Base-by-base conservation (phyloP, 2,888 invertebrate genomes). In the Tromatobia lineatoria region DNA sequence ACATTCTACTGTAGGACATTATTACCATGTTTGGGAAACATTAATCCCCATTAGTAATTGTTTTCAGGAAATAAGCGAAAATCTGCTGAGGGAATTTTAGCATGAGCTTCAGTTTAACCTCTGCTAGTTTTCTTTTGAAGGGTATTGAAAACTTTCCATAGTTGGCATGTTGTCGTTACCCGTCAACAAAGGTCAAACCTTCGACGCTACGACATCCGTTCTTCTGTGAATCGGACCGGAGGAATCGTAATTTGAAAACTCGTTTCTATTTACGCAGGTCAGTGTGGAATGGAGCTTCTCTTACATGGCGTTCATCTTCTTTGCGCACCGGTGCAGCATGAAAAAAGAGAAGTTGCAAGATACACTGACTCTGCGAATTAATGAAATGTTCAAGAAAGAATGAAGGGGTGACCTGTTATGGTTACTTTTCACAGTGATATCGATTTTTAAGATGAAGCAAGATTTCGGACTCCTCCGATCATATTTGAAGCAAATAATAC, bases 1-100 rank as follows among this genome's bases (percentile, higher is more conserved):
- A 38, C 18, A 73, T 59, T 64, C 47, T 38, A 61, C n/a, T 45
- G 45, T 25, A 38, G 13, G 3, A 64, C 54, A 64, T 80, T 70
- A 57, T 80, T 77, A 84, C 70, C 80, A 47, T 18, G n/a, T 45
- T 64, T 78, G 75, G 73, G 45, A 73, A 75, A 69, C 52, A 34
- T 67, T 38, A 38, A 29, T 11, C 15, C n/a, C 15, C 7, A 59
- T 20, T 13, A 20, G 45, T 45, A 42, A 42, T 75, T 20, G 57
- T n/a, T 25, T 54, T 29, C 20, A 50, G 25, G 59, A 79, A 47
- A 64, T 57, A 54, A 70, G 79, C 70, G 50, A 80, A 42, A 70
- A 79, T 66, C 34, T 79, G 70, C 76, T 76, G 75, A 52, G 47
- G 69, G 50, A 38, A 70, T 80, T 79, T 54, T 23, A 79, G 47